Conservation (phyloP, 2,797 vertebrate genomes). For the Mareca penelope region DNA sequence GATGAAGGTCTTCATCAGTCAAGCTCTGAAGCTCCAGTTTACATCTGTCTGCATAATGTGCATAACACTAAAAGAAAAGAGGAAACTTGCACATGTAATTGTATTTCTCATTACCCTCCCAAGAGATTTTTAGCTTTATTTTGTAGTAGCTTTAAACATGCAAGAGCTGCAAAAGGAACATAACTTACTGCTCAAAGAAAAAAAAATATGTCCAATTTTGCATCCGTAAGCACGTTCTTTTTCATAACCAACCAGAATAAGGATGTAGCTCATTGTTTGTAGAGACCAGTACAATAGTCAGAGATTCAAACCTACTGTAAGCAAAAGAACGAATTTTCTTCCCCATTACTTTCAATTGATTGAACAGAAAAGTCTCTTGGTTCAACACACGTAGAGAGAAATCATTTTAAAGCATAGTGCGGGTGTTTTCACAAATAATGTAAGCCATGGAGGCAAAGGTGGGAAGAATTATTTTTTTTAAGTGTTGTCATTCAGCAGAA, state of each 20-base stretch:
- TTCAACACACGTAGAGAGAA: neutral
- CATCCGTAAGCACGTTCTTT: neutral
- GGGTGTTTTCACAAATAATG: neutral
- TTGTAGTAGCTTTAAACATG: constrained; percentile 25
- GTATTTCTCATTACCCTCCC: constrained; percentile 23
- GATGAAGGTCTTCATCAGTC: constrained; percentile 16
- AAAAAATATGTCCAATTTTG: neutral
- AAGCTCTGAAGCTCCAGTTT: constrained; percentile 27
- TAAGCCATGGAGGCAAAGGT: neutral
- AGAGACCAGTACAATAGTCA: neutral
- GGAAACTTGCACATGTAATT: neutral
- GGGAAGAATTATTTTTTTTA: neutral
- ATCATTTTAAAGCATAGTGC: neutral
- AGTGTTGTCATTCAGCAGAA: neutral
- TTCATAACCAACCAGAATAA: neutral
- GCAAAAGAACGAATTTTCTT: neutral
- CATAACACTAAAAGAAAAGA: neutral
- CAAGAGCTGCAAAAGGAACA: neutral
- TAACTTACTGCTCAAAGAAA: constrained; percentile 33
- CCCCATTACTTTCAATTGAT: neutral
- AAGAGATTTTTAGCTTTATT: constrained; percentile 39
- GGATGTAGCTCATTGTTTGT: neutral
- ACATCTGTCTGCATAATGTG: neutral
- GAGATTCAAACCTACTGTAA: neutral
- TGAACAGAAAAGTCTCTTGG: neutral